Evolutionary conservation across 2,888 invertebrate species (phyloP), one percentile per base, ranked within the genome.

Genomic region (Crossocerus cetratus): DNA sequence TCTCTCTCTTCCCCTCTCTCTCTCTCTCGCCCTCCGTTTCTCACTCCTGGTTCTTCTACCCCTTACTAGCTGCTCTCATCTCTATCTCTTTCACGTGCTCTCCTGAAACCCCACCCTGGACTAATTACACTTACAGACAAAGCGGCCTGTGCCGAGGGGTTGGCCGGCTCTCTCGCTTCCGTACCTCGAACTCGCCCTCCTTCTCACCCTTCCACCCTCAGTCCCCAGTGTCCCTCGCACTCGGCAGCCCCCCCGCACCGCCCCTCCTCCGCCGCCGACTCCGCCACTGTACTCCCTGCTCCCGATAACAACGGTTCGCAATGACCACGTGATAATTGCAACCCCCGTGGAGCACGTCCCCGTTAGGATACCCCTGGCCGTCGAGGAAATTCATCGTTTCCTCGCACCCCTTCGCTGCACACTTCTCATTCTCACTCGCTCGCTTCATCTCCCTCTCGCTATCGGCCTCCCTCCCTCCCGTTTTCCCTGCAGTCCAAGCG

Each of bases 81-180:
- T 49, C 16, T 49, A 14, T 49, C 58, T 56, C 64, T 69, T 71
- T 67, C 72, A 16, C 32, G 16, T 16, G 49, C 82, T 78, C 74
- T 62, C 81, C 77, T 78, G 84, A 83, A 83, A 85, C 87, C 86
- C 86, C 86, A 85, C 87, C 86, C 87, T 84, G 84, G 86, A 88
- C 90, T 90, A 90, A 90, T 90, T 90, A 90, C 90, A 89, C 89
- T 89, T 89, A 89, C 88, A 87, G 90, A 89, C 89, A 89, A 90
- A 89, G 89, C 87, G 85, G 80, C 83, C 85, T 84, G 85, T 86
- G 84, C 85, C 81, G 80, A 84, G 86, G 86, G 86, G 86, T 85
- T 80, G 86, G 80, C 81, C 84, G 84, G 72, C 57, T 72, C 69
- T 68, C 69, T 23, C 74, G 65, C 68, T 57, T 59, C 54, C 32